Conservation (phyloP, 2,888 invertebrate species). For the Melanostoma scalare region DNA sequence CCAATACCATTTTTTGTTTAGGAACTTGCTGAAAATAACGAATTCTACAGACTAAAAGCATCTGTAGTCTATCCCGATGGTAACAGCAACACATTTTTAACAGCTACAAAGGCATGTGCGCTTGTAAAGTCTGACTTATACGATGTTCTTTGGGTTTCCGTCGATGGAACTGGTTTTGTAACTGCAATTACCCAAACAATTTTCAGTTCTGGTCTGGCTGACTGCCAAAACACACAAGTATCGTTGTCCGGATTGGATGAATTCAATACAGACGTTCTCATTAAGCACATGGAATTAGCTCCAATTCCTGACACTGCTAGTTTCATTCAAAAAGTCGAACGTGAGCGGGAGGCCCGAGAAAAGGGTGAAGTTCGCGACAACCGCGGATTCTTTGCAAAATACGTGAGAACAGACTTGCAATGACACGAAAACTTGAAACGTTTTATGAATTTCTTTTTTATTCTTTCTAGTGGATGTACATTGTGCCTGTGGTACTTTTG, state of each 20-base stretch:
- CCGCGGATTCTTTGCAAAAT: conserved; percentile 98
- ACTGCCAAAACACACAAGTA: conserved; percentile 74
- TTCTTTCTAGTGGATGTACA: conserved; percentile 98
- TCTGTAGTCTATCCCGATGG: conserved; percentile 87
- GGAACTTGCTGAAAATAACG: conserved; percentile 86
- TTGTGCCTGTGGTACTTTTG: conserved; percentile 95
- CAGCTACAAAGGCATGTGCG: conserved; percentile 91
- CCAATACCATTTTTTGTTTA: conserved; percentile 75
- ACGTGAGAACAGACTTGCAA: conserved; percentile 86
- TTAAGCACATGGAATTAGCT: conserved; percentile 91
- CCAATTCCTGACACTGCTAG: conserved; percentile 97
- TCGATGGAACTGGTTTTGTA: conserved; percentile 91
- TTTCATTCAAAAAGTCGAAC: conserved; percentile 95
- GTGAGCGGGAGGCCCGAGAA: conserved; percentile 94
- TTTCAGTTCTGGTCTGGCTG: conserved; percentile 81
- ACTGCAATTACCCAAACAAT: conserved; percentile 87
- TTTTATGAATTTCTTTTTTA: neutral
- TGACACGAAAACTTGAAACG: neutral
- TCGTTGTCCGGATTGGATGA: conserved; percentile 82
- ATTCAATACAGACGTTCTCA: conserved; percentile 90
- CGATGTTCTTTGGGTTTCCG: conserved; percentile 90
- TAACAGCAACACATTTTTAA: conserved; percentile 86
- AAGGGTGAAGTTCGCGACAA: conserved; percentile 96
- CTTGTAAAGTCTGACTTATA: conserved; percentile 89
- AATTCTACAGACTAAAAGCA: conserved; percentile 89